These are phyloP conservation scores for Cettia cetti DNA, from an alignment of 2,113 vertebrate species.

Conservation along the genomic window DNA sequence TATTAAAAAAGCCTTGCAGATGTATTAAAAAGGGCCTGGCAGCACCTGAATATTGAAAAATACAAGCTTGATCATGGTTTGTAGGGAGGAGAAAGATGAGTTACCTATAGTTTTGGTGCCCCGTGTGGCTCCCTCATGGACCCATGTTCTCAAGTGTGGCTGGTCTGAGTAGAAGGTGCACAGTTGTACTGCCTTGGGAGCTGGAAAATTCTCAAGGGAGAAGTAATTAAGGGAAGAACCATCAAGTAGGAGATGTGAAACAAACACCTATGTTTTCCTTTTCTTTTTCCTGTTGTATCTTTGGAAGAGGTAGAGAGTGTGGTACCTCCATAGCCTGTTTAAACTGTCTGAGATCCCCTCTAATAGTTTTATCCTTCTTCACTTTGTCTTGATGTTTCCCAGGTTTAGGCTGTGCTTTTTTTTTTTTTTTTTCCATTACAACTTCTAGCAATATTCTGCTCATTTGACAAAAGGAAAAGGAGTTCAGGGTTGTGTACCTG, in stretches of 20 bases:
- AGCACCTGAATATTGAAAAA: not conserved
- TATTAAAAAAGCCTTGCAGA: not conserved
- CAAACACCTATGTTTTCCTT: not conserved
- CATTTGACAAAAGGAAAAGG: not conserved
- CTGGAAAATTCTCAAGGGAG: not conserved
- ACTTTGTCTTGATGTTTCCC: not conserved
- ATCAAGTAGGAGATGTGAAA: not conserved
- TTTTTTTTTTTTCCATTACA: not conserved
- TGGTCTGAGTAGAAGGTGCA: not conserved
- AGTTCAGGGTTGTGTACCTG: not conserved
- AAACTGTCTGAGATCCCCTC: not conserved
- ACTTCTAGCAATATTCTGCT: not conserved
- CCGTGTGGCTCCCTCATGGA: accelerated
- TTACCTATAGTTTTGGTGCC: not conserved
- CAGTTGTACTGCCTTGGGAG: not conserved
- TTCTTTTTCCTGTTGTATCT: not conserved
- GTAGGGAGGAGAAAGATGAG: not conserved
- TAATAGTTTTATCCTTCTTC: not conserved
- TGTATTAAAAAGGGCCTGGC: not conserved
- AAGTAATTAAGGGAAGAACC: not conserved
- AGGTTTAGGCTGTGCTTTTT: not conserved
- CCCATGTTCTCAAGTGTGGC: not conserved
- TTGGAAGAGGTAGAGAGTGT: not conserved
- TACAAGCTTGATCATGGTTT: not conserved
- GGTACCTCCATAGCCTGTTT: not conserved